Evolutionary conservation across 2,888 invertebrate species (phyloP), one percentile per base, ranked within the genome.

Genomic region (Drosophila nr. medialis): DNA sequence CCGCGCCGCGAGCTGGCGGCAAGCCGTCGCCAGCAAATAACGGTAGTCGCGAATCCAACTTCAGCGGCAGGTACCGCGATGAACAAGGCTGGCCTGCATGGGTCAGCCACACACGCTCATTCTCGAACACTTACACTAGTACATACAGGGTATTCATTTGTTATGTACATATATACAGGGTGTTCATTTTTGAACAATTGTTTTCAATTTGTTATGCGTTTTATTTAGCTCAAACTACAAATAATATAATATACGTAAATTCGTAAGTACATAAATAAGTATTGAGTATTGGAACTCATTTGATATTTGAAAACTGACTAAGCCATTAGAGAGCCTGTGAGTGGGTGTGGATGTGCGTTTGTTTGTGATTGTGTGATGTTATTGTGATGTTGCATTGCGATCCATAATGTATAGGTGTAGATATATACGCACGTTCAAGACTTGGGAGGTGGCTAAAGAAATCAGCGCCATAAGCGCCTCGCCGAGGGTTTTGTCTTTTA

Each of bases 401-500:
- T n/a, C n/a, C n/a, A n/a, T 21, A 29, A 51, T 38, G 59, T 48
- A 50, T 60, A 48, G 38, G n/a, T 59, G 72, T 60, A 51, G 34
- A 32, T 42, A 36, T 58, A 58, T 67, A 24, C 51, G 29, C 64
- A 50, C 61, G 53, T 45, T 55, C 36, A 40, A 54, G 53, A 64
- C 21, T 34, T 60, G 66, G 73, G 78, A 80, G 77, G 69, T 78
- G 77, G 78, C 69, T 72, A 51, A 61, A 64, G 64, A 66, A 62
- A 68, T 59, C 34, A 62, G 78, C 77, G 65, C 78, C 55, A 66
- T 13, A 24, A 72, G 72, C 77, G 61, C 73, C 49, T 61, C 67
- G 78, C 77, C 81, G 64, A 53, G 32, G 73, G 68, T 77, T 76
- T 80, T 79, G 77, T 79, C 73, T 80, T 75, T 82, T 76, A 36